These are phyloP conservation scores for Dicentrarchus labrax DNA, from an alignment of 2,113 vertebrate species.

Conservation along the genomic window DNA sequence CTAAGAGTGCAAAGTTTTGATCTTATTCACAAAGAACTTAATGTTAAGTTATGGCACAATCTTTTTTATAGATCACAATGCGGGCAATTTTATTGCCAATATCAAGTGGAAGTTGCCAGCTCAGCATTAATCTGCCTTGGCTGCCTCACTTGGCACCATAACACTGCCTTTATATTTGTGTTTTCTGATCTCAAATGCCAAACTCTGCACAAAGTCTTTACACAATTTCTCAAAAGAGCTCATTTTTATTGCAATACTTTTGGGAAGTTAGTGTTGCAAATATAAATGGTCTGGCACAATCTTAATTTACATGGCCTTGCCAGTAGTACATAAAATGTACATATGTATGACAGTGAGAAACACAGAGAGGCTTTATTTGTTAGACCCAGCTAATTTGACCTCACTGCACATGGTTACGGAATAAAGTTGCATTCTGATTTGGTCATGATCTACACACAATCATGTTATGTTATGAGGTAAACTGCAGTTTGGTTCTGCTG, in stretches of 20 bases:
- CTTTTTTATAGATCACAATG: constrained; percentile 13
- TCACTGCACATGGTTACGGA: not conserved
- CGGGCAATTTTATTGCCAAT: constrained; percentile 21
- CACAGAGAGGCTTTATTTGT: constrained; percentile 31
- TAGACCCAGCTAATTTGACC: not conserved
- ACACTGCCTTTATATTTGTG: constrained; percentile 30
- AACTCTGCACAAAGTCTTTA: constrained; percentile 15
- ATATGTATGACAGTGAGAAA: constrained; percentile 19
- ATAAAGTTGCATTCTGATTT: constrained; percentile 5
- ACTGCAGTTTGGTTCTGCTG: not conserved
- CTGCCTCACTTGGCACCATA: constrained; percentile 18
- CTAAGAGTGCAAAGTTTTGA: not conserved
- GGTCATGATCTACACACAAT: not conserved
- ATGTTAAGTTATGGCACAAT: constrained; percentile 8
- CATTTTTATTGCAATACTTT: constrained; percentile 7
- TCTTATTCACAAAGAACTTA: not conserved
- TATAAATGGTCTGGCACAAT: constrained; percentile 23
- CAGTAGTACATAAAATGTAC: constrained; percentile 33
- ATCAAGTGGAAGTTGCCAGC: constrained; percentile 24
- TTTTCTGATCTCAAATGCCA: constrained; percentile 35
- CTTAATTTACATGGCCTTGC: not conserved
- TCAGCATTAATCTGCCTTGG: constrained; percentile 34
- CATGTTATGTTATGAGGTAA: not conserved
- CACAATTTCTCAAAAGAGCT: constrained; percentile 10
- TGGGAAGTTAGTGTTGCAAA: constrained; percentile 2